phyloP scores from a whole-genome alignment of 1,140 invertebrate genomes.

The Nilaparvata lugens region DNA sequence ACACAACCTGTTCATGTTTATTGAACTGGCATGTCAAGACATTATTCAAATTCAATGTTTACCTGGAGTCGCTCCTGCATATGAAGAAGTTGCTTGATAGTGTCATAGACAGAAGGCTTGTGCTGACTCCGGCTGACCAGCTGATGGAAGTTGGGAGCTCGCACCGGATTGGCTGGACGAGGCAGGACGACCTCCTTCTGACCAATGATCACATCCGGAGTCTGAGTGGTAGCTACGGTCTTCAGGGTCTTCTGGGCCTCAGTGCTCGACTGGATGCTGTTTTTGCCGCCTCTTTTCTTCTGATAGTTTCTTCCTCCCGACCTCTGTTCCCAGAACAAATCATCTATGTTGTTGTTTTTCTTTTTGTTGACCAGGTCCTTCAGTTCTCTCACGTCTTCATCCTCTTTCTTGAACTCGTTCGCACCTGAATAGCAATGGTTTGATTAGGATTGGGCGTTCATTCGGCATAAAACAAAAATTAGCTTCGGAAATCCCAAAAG shows the following conservation, averaged over 20 bases:
- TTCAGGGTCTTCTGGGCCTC: not conserved
- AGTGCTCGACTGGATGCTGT: not conserved
- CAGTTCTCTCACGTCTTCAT: slow-evolving; percentile 49
- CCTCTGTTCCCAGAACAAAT: slow-evolving; percentile 5
- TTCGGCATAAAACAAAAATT: no score
- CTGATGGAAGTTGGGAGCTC: slow-evolving; percentile 36
- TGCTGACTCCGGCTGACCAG: slow-evolving; percentile 10
- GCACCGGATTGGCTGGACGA: slow-evolving; percentile 41
- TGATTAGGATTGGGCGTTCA: no score
- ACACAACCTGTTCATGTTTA: no score
- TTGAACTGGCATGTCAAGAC: no score
- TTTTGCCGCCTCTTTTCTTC: not conserved
- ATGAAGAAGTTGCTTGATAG: slow-evolving; percentile 43
- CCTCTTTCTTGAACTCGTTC: slow-evolving; percentile 33
- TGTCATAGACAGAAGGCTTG: slow-evolving; percentile 43
- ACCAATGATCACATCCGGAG: slow-evolving; percentile 31
- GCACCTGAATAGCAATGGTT: not conserved
- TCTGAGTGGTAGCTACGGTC: slow-evolving; percentile 6
- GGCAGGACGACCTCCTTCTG: slow-evolving; percentile 51
- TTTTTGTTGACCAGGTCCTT: slow-evolving; percentile 39
- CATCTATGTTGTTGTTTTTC: slow-evolving; percentile 19
- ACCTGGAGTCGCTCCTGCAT: slow-evolving; percentile 34
- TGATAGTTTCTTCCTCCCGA: slow-evolving; percentile 1
- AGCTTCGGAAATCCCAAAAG: no score
- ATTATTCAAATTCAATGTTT: no score